Base-by-base conservation (phyloP, 2,113 vertebrate genomes). In the Sorex araneus region DNA sequence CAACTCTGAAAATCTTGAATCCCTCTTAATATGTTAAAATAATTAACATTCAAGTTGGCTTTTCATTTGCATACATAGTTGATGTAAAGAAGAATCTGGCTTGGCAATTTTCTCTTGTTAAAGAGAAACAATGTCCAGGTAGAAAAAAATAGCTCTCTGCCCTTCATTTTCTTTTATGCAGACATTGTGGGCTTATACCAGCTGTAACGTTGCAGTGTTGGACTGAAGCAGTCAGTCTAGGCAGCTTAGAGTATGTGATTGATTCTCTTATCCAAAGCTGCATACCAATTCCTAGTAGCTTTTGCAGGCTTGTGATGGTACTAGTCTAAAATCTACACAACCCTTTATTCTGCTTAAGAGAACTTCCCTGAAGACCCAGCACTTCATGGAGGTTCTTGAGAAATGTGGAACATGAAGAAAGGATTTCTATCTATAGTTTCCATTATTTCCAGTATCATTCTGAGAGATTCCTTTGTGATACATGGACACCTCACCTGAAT, bases 1-100 rank as follows among this genome's bases (percentile, higher is more conserved):
- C 64, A 93, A 63, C 64, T 84, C 63, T 90, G 50, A 83, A 83
- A 91, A 79, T 87, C 30, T 94, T 92, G 93, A 89, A 89, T 82
- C 47, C 18, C n/a, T 87, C 50, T 80, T 88, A 45, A n/a, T 57
- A 32, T 82, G 40, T 84, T 89, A 92, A 87, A 78, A 57, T 81
- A 76, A 92, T 74, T 45, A 92, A 66, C 36, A 87, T 64, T 93
- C 57, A 82, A 16, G 75, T 74, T 64, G 57, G 30, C 43, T 93
- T 90, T 87, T 77, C 15, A 88, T 79, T 93, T 76, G 79, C 70
- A 40, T 85, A 74, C 70, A 34, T 75, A 84, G 75, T 28, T 82
- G 4, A 69, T 82, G 28, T n/a, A 89, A 45, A 76, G 67, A 79
- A 84, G 79, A 80, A 54, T 66, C n/a, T 85, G 32, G 54, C 30